These are phyloP conservation scores for Hofmannophila pseudospretella DNA, from an alignment of 2,888 invertebrate genomes.

Conservation along the genomic window DNA sequence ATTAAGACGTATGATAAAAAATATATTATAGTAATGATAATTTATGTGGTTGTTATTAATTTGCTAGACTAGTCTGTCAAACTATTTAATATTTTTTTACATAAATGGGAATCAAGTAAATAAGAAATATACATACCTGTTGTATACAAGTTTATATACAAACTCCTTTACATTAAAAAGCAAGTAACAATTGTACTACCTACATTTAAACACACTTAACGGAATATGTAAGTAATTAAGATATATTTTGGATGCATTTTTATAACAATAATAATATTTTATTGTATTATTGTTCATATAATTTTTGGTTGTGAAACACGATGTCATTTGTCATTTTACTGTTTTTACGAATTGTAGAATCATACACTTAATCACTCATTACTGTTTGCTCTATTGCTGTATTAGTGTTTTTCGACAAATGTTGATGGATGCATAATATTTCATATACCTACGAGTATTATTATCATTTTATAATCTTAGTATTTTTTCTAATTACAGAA, in stretches of 20 bases:
- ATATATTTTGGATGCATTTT: background rate
- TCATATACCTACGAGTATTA: constrained; percentile 10
- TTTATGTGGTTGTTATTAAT: constrained; percentile 30
- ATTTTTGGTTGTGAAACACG: too few relatives aligned
- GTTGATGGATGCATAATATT: too few relatives aligned
- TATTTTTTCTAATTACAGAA: constrained; percentile 12
- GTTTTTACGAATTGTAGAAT: too few relatives aligned
- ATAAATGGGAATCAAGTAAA: background rate
- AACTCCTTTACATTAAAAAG: too few relatives aligned
- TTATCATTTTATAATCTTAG: background rate
- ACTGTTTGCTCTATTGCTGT: too few relatives aligned
- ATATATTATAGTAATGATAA: constrained; percentile 24
- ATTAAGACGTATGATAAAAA: constrained; percentile 14
- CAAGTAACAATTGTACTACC: too few relatives aligned
- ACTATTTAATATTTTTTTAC: background rate
- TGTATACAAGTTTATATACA: too few relatives aligned
- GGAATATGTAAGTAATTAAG: too few relatives aligned
- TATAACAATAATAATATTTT: background rate
- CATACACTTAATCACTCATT: too few relatives aligned
- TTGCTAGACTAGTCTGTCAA: constrained; percentile 39
- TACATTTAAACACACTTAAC: too few relatives aligned
- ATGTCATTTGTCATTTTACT: too few relatives aligned
- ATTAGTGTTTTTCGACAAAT: too few relatives aligned
- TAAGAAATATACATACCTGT: background rate
- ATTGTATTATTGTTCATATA: background rate